Base-by-base conservation (phyloP, 2,888 invertebrate species). In the Spodoptera picta region DNA sequence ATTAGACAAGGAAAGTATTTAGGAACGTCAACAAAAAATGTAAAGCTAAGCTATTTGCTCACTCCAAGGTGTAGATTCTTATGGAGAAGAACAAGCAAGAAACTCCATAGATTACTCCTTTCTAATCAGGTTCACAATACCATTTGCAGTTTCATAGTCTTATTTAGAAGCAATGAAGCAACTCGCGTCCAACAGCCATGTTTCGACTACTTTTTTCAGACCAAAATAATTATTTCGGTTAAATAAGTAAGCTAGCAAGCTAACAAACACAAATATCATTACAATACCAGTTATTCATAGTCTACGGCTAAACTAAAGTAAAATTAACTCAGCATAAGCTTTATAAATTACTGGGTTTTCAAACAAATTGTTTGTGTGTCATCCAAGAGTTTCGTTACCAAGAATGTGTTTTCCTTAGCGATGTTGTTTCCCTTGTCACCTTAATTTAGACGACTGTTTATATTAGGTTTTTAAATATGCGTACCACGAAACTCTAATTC, bases 331-430 rank as follows among this genome's bases (percentile, higher is more conserved):
- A 87, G 85, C 86, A 90, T 91, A 90, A 91, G 83, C 73, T 73
- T 77, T 84, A 93, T 93, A 91, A 91, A 92, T 92, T 89, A 91
- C 87, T 84, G 87, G 80, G 84, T 77, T 81, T 83, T 83, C 83
- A 87, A 90, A 92, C 91, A 91, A 90, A 91, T 91, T 86, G 90
- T 87, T 78, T 84, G 86, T 86, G 81, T 88, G 83, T 83, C 83
- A 76, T 80, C 78, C 73, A 83, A 79, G 80, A 85, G 87, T 86
- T 86, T 61, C 81, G 83, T 82, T 76, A 79, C 69, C 53, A 78
- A 73, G 80, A 81, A 84, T 83, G 75, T 60, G 64, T 72, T 66
- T 36, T 69, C 65, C 67, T 62, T 65, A 53, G 54, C 60, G 9
- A 65, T 61, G 68, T 64, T 68, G 75, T 75, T 79, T 80, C 61